These are phyloP conservation scores for Lasius platythorax DNA, from an alignment of 2,888 invertebrate genomes.

Conservation along the genomic window DNA sequence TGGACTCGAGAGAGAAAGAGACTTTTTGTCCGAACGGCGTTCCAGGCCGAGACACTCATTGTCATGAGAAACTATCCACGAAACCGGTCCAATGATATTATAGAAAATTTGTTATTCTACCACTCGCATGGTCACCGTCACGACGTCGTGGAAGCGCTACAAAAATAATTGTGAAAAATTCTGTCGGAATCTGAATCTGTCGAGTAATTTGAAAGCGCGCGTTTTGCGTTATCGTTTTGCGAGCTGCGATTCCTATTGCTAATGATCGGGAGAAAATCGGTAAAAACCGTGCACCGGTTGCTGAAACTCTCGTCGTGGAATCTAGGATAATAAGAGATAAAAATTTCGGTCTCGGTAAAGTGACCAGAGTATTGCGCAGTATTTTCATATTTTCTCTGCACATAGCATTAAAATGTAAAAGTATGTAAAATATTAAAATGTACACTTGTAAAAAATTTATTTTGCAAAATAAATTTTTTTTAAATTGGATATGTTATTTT, in stretches of 20 bases:
- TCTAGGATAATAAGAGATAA: conserved; percentile 37
- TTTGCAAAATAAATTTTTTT: not conserved
- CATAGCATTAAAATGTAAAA: conserved; percentile 1
- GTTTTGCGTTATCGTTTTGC: not conserved
- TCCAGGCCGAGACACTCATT: conserved; percentile 33
- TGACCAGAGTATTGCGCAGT: not conserved
- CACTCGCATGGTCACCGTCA: conserved; percentile 44
- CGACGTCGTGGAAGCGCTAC: conserved; percentile 34
- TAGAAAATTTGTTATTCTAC: conserved; percentile 60
- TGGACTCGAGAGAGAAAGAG: conserved; percentile 11
- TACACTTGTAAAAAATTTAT: not conserved
- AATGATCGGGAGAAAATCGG: conserved; percentile 19
- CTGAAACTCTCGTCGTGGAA: conserved; percentile 17
- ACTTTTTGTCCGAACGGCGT: conserved; percentile 33
- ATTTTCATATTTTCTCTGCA: conserved; percentile 1
- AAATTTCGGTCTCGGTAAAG: conserved; percentile 27
- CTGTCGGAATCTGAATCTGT: not conserved
- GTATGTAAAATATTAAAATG: not conserved
- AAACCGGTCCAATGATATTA: conserved; percentile 67
- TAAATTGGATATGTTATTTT: not conserved
- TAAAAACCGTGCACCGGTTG: not conserved
- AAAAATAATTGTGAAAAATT: conserved; percentile 37
- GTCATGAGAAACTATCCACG: conserved; percentile 59
- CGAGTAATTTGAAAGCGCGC: conserved; percentile 20
- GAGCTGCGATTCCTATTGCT: not conserved